Evolutionary conservation across 2,113 vertebrate genomes (phyloP), one percentile per base, ranked within the genome.

Genomic region (Boleophthalmus pectinirostris): DNA sequence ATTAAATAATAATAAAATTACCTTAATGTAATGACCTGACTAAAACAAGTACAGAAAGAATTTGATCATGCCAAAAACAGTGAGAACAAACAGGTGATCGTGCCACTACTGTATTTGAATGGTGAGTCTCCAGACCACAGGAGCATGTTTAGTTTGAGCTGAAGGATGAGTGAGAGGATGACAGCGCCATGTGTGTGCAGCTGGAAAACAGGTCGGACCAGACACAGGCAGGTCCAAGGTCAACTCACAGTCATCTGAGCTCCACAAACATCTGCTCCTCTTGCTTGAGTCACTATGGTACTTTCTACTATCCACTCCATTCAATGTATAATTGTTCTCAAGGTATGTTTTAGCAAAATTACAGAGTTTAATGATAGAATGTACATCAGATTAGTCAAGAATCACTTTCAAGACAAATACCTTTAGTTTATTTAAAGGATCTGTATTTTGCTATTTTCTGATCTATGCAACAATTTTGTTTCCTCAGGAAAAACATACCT

Each of bases 181-280:
- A 66, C 46, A 25, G 45, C 51, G 68, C 80, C 33, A 58, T 33
- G 45, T 66, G 23, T 56, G 43, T 73, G 68, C 74, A 74, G 82
- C 70, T 80, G 77, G 25, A 74, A 64, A 70, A 56, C 61, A 70
- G 38, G 78, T 69, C 51, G 45, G 63, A 33, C 57, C 68, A 56
- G 60, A 56, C 67, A 49, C 64, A 35, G 29, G 51, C 49, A 75
- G 78, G 72, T 74, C 58, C 47, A 75, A 66, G 78, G 78, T 81
- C 73, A 77, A 54, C 76, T 65, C 70, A 67, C 61, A 74, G 69
- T 68, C 70, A 74, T 72, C 45, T 74, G 56, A 75, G 73, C 33
- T 45, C 29, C 72, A 77, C 38, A 72, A 56, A 79, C 74, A 75
- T 81, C 74, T 83, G 75, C 72, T 66, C 7, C 29, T 56, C 21